phyloP scores from a whole-genome alignment of 1,140 invertebrate species.

The Bombus impatiens region DNA sequence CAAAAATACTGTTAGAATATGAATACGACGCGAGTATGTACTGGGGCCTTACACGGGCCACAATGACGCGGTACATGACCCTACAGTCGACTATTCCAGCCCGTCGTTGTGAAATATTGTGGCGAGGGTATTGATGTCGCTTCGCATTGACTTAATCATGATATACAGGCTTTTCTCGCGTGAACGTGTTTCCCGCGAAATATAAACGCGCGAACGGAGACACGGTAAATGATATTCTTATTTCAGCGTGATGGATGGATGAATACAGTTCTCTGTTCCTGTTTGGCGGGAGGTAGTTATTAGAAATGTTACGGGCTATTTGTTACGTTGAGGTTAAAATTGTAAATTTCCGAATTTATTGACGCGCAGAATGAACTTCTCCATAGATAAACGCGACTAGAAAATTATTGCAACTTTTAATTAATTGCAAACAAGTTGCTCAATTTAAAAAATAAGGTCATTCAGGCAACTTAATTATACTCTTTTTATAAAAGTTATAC shows the following conservation, averaged over 20 bases:
- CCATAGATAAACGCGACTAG: too few relatives aligned
- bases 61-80: background rate
- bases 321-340: background rate
- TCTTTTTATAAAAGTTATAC: background rate
- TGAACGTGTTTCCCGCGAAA: background rate
- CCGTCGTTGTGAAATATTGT: constrained; percentile 26
- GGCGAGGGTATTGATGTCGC: constrained; percentile 15
- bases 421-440: background rate
- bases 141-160: constrained; percentile 21
- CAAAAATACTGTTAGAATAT: background rate
- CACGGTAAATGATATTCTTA: constrained; percentile 1
- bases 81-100: background rate
- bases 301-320: background rate
- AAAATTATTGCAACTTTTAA: background rate
- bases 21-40: background rate
- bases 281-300: background rate
- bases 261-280: background rate
- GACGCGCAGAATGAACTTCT: background rate
- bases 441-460: background rate
- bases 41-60: background rate
- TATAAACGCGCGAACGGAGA: background rate
- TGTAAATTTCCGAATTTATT: background rate
- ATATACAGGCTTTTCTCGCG: background rate
- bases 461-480: background rate
- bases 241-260: background rate